Percentiles rank a stretch among this genome's conserved stretches.
These are phyloP conservation scores for Caenorhabditis zanzibari DNA, from an alignment of 2,888 invertebrate species.

Conservation along the genomic window DNA sequence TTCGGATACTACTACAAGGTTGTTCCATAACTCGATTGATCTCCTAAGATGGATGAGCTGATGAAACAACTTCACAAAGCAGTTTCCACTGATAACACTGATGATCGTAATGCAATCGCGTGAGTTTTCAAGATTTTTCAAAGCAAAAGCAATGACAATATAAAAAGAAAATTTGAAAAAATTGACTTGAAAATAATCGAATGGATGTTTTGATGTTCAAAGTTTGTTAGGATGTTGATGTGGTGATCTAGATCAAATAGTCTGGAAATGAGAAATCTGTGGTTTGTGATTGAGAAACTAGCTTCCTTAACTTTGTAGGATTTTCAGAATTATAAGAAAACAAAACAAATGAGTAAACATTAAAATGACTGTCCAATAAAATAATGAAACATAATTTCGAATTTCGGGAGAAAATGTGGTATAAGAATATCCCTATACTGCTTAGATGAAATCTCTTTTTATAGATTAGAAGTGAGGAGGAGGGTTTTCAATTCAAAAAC, in stretches of 20 bases:
- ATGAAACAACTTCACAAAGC: conserved; percentile 43
- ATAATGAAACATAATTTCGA: background rate
- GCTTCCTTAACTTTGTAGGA: conserved; percentile 6
- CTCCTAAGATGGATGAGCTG: conserved; percentile 50
- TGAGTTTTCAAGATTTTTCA: conserved; percentile 14
- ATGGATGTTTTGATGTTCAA: background rate
- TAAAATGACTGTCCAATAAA: background rate
- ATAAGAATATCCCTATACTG: too few relatives aligned
- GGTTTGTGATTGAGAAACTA: conserved; percentile 24
- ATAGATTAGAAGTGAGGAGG: conserved; percentile 4
- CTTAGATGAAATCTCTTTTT: conserved; percentile 25
- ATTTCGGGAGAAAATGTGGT: background rate
- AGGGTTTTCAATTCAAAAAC: conserved; percentile 22
- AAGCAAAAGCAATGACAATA: background rate
- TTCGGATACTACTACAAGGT: background rate
- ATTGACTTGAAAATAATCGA: background rate
- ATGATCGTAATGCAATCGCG: conserved; percentile 17
- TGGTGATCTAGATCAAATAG: conserved; percentile 15
- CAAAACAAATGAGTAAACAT: conserved; percentile 12
- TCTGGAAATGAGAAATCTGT: conserved; percentile 1
- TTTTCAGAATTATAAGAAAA: conserved; percentile 7
- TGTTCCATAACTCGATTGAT: background rate
- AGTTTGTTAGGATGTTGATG: conserved; percentile 2
- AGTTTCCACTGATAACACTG: conserved; percentile 26
- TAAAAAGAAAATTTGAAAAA: background rate